These are phyloP conservation scores for Pseudonaja textilis DNA, from an alignment of 2,113 vertebrate genomes.

Conservation along the genomic window DNA sequence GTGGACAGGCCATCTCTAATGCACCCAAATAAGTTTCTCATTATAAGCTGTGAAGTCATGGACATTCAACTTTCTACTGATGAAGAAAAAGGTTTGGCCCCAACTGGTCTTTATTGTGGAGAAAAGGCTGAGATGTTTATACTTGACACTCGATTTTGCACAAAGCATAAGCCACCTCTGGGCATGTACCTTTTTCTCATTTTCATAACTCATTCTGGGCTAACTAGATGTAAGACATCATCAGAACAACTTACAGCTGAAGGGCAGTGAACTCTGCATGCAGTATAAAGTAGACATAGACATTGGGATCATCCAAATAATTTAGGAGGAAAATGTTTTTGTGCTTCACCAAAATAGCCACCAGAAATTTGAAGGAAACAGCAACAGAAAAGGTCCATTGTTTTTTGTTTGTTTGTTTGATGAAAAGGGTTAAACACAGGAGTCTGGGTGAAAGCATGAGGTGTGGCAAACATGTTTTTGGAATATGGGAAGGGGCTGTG, in stretches of 20 bases:
- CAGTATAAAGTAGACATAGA: background rate
- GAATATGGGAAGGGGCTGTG: background rate
- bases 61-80: background rate
- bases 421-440: background rate
- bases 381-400: background rate
- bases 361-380: background rate
- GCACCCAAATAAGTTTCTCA: conserved; percentile 7
- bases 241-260: background rate
- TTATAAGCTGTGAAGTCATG: background rate
- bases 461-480: background rate
- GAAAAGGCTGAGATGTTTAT: background rate
- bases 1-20: background rate
- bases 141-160: background rate
- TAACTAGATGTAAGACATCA: conserved; percentile 18
- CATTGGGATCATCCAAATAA: background rate
- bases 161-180: background rate
- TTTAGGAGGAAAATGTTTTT: background rate
- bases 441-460: background rate
- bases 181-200: background rate
- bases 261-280: background rate
- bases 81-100: background rate
- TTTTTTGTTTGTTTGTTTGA: background rate
- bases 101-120: background rate
- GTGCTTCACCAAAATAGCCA: background rate
- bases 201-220: background rate